These are phyloP conservation scores for Calameuta filiformis DNA, from an alignment of 2,888 invertebrate species.

Conservation along the genomic window DNA sequence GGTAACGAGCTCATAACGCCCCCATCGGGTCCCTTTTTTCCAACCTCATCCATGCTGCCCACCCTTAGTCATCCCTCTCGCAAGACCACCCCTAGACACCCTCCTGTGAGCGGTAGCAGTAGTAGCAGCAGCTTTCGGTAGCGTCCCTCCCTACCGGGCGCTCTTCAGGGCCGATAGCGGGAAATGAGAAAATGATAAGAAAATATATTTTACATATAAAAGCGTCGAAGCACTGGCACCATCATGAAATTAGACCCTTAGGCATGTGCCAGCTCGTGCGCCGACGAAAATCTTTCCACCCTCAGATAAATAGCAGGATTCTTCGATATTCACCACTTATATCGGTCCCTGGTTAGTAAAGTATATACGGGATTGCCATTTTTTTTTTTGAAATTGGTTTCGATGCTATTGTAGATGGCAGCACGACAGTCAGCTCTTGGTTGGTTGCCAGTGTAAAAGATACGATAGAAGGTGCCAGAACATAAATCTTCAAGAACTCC, in stretches of 20 bases:
- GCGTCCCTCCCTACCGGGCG: constrained; percentile 13
- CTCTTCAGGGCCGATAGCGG: constrained; percentile 36
- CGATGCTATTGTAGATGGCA: neutral
- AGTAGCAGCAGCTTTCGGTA: neutral
- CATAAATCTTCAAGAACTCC: constrained; percentile 55
- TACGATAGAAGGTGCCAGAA: constrained; percentile 29
- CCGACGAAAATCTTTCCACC: neutral
- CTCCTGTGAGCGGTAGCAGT: neutral
- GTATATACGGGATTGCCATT: neutral
- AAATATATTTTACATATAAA: constrained; percentile 32
- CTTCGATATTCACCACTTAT: neutral
- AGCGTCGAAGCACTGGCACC: constrained; percentile 6
- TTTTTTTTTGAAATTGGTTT: neutral
- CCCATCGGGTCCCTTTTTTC: neutral
- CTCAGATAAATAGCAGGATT: neutral
- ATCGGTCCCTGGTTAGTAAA: neutral
- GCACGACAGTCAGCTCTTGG: neutral
- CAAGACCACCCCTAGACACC: neutral
- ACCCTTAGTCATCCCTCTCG: neutral
- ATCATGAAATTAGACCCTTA: neutral
- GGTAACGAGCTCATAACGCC: constrained; percentile 38
- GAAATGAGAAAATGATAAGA: constrained; percentile 50
- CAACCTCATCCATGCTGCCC: neutral
- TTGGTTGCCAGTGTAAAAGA: neutral
- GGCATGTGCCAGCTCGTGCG: neutral